Evolutionary conservation across 2,797 vertebrate species (phyloP), one percentile per base, ranked within the genome.

Genomic region (Sciurus carolinensis): DNA sequence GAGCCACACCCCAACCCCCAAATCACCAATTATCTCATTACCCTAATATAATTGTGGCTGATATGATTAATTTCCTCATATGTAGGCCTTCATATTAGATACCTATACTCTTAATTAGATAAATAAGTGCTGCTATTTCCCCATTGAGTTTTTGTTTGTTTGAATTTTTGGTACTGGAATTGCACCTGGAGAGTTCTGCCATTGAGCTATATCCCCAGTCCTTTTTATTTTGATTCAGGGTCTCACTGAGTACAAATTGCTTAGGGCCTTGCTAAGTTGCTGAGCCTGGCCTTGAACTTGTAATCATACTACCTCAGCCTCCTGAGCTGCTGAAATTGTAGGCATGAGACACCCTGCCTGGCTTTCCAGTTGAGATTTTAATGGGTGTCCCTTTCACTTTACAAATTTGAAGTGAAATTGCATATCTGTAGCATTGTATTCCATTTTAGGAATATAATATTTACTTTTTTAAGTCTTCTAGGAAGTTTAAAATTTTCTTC

Each of bases 41-140:
- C 24, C 12, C 15, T 81, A 85, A 62, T 77, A 88, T 1, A 57
- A 18, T 75, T 62, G 7, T 77, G 30, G 28, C 67, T 64, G 28
- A 80, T 92, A 91, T 93, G 75, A 33, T 88, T 62, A 86, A 76
- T 92, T 94, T 62, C 33, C 28, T 15, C 87, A 64, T 42, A 54
- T 59, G 3, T 92, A 84, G 33, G 26, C 22, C 93, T 95, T 96
- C 14, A 72, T 76, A 91, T 80, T 76, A 82, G 72, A 28, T 79
- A 59, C 7, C 12, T 67, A 5, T 72, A 90, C 6, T 69, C 14
- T 84, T 92, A 80, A 71, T 72, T 93, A 81, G 57, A 87, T 73
- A 86, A 91, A 28, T 24, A 94, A 57, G 33, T 93, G 17, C 82
- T 91, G 36, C 54, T 86, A 90, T 90, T 97, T 95, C 28, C 36